phyloP scores from a whole-genome alignment of 2,888 invertebrate genomes.

The Leptarthrus brevirostris region DNA sequence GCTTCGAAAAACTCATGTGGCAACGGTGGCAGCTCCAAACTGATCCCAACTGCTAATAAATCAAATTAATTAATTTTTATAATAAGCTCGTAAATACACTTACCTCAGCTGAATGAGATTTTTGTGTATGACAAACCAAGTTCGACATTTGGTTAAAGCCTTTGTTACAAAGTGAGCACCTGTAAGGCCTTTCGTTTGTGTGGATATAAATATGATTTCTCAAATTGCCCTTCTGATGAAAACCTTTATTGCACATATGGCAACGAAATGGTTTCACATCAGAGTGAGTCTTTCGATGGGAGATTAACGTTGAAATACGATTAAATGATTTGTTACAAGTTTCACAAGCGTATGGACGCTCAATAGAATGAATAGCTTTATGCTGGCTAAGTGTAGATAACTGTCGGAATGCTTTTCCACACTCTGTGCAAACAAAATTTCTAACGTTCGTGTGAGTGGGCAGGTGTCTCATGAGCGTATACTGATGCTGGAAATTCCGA shows the following conservation, averaged over 20 bases:
- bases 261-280: constrained; percentile 80
- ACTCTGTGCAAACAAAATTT: constrained; percentile 79
- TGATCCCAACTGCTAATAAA: not conserved
- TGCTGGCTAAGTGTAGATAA: constrained; percentile 82
- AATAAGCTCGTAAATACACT: not conserved
- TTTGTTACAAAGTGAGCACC: constrained; percentile 78
- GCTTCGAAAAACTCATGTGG: constrained; percentile 50
- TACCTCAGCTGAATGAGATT: constrained; percentile 50
- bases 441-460: constrained; percentile 82
- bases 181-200: constrained; percentile 82
- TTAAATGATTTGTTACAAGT: constrained; percentile 82
- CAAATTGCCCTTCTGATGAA: constrained; percentile 86
- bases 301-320: constrained; percentile 82
- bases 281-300: constrained; percentile 82
- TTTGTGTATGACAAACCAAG: constrained; percentile 77
- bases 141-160: constrained; percentile 87
- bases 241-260: constrained; percentile 80
- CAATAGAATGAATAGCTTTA: constrained; percentile 81
- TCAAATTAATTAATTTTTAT: not conserved
- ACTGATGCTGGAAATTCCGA: constrained; percentile 81
- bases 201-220: constrained; percentile 83
- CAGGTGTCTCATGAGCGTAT: constrained; percentile 79
- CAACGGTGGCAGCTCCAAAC: constrained; percentile 50
- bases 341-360: constrained; percentile 79
- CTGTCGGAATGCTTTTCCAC: constrained; percentile 80